Base-by-base conservation (phyloP, 53 echinoderm and acorn worm species). In the Echinarachnius parma region DNA sequence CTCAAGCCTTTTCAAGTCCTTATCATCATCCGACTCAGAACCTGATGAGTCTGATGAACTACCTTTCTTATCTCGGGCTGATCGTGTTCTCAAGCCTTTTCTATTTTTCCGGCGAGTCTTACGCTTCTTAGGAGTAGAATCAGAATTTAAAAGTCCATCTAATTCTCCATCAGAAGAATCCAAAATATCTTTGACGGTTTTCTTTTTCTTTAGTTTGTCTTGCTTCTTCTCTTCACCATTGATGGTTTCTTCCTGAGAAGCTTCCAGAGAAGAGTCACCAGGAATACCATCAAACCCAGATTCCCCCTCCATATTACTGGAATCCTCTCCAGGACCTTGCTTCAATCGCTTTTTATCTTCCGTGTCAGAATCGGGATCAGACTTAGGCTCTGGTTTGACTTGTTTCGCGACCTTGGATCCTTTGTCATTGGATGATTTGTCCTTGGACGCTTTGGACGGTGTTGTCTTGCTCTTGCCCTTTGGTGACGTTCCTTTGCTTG, bases 301-400 rank as follows among this genome's bases (percentile, higher is more conserved):
- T n/a, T 77, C 67, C 7, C 60, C 85, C 33, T 86, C 86, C 1
- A 47, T 33, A 31, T 86, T 86, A 59, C 87, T 87, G 0, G 81
- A 81, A 46, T 87, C 87, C 64, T 46, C 18, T 3, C 87, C 82
- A 33, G 81, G 81, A 3, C 81, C 87, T 46, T 54, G 53, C 16
- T 19, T 47, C 1, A 2, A 21, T 21, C 42, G 28, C 22, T 49
- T 75, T 32, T 84, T 78, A 26, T 82, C 74, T 9, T 93, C 82
- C 18, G 61, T 55, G 28, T 93, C 89, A 59, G 80, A 79, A 31
- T 85, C 82, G 29, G 76, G 77, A 58, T 55, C 50, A 9, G 77
- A 61, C 4, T 16, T 22, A 31, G 27, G 29, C 3, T 52, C 39
- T 3, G 14, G 19, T n/a, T n/a, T n/a, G n/a, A n/a, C n/a, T n/a